phyloP scores from a whole-genome alignment of 2,113 vertebrate species.

The Semnornis frantzii region DNA sequence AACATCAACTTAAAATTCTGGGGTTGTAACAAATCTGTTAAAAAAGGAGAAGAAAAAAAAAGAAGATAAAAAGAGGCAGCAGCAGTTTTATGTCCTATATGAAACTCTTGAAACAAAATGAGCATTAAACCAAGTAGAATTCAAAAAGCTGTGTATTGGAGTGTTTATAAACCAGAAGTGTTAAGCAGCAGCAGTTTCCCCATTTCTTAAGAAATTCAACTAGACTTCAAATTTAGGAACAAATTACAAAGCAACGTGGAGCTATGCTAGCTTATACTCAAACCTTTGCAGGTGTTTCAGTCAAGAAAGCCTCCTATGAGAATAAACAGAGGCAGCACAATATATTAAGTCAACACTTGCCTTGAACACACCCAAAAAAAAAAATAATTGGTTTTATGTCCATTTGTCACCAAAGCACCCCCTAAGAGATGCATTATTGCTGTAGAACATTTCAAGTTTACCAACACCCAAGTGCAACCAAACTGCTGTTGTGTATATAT shows the following conservation, averaged over 20 bases:
- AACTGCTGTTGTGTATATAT: constrained; percentile 62
- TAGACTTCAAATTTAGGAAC: constrained; percentile 17
- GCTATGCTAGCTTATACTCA: constrained; percentile 9
- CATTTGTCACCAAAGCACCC: constrained; percentile 68
- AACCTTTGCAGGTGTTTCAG: constrained; percentile 68
- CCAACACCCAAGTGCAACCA: constrained; percentile 73
- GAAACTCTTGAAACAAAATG: background rate
- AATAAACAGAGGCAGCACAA: constrained; percentile 70
- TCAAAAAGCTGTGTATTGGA: constrained; percentile 50
- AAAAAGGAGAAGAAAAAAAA: background rate
- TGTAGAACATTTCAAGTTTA: constrained; percentile 74
- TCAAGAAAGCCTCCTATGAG: constrained; percentile 66
- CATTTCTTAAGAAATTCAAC: constrained; percentile 13
- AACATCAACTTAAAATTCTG: background rate
- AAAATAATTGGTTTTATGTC: constrained; percentile 39
- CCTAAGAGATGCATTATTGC: constrained; percentile 73
- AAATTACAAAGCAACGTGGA: constrained; percentile 6
- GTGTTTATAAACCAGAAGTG: constrained; percentile 69
- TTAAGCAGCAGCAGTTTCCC: constrained; percentile 30
- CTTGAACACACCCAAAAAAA: constrained; percentile 53
- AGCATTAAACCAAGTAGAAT: constrained; percentile 26
- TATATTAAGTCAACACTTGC: constrained; percentile 67
- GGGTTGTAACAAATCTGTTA: background rate
- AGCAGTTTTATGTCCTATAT: background rate
- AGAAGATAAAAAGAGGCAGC: background rate